Evolutionary conservation across 2,113 vertebrate genomes (phyloP).

Genomic region (Aspidoscelis tigris): DNA sequence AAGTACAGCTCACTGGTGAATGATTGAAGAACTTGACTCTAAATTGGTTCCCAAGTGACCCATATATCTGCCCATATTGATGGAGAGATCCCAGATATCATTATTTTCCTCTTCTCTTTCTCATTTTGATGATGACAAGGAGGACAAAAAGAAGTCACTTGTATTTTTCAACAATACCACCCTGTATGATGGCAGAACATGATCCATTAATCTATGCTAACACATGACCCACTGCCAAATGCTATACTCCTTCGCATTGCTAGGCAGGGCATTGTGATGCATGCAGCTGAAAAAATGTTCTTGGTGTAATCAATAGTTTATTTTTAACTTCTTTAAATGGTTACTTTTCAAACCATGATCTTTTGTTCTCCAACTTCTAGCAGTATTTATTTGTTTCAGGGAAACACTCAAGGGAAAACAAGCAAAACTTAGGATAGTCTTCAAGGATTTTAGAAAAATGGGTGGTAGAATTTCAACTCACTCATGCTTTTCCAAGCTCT

Average conservation of each 20-base stretch:
- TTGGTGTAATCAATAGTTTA: not conserved
- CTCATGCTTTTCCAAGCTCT: not conserved
- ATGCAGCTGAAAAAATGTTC: not conserved
- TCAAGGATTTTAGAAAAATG: not conserved
- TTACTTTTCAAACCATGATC: not conserved
- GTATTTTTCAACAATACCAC: not conserved
- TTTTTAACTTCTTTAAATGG: not conserved
- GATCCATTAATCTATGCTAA: constrained; percentile 16
- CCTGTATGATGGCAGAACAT: not conserved
- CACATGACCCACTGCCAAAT: constrained; percentile 8
- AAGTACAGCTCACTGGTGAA: not conserved
- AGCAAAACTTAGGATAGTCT: not conserved
- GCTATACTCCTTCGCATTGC: not conserved
- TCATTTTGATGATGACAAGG: not conserved
- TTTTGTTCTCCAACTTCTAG: not conserved
- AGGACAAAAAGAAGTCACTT: constrained; percentile 7
- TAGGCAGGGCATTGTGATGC: not conserved
- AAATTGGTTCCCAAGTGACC: not conserved
- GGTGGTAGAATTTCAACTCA: not conserved
- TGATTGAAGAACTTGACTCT: not conserved
- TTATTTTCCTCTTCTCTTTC: not conserved
- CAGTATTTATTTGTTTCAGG: not conserved
- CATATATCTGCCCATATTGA: not conserved
- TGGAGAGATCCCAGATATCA: not conserved
- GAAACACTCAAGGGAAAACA: not conserved